A percentile compares a stretch with the other conserved stretches of the same genome.
Conservation (phyloP, 2,797 vertebrate genomes). For the Mustela erminea region DNA sequence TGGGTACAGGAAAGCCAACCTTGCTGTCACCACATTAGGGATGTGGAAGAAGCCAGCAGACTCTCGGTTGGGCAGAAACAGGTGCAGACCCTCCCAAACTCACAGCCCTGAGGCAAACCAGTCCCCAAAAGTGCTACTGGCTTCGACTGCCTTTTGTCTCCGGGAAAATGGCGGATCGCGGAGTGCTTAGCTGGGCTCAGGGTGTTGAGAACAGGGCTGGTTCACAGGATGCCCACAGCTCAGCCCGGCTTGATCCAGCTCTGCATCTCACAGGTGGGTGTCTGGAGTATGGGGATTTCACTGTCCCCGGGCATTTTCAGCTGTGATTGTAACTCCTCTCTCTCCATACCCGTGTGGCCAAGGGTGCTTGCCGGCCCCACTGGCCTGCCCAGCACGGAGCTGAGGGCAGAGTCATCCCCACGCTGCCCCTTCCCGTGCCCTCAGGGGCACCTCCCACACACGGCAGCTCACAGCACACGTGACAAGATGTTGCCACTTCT, state of each 20-base stretch:
- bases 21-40: rapidly evolving
- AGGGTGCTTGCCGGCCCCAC: neutral
- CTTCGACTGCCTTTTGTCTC: rapidly evolving
- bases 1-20: neutral
- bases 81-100: too few relatives aligned
- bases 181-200: neutral
- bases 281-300: rapidly evolving
- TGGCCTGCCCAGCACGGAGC: too few relatives aligned
- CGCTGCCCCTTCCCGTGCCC: rapidly evolving
- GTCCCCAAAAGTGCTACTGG: rapidly evolving
- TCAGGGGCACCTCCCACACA: rapidly evolving
- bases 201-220: neutral
- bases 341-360: neutral
- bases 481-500: neutral
- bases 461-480: too few relatives aligned
- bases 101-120: rapidly evolving
- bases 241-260: rapidly evolving
- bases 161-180: too few relatives aligned
- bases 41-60: rapidly evolving
- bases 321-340: neutral
- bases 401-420: rapidly evolving
- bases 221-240: rapidly evolving
- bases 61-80: neutral
- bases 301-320: rapidly evolving
- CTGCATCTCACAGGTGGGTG: too few relatives aligned